Conservation (phyloP, 2,888 invertebrate genomes). For the Alitta virens region DNA sequence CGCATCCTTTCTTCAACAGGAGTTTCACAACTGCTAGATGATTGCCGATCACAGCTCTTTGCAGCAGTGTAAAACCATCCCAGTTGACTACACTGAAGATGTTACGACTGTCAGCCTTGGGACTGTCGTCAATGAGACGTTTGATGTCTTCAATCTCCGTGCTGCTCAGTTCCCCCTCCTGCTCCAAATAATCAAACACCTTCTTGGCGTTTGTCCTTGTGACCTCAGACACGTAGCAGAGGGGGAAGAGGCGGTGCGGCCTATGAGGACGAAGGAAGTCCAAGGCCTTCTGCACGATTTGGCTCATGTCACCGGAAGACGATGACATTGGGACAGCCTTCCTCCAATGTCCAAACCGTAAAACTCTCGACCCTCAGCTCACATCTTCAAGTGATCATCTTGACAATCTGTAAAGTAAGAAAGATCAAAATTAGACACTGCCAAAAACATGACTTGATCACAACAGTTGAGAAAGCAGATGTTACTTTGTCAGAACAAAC, state of each 20-base stretch:
- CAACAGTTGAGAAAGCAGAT: too few relatives aligned
- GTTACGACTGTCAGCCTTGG: conserved; percentile 24
- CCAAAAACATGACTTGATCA: too few relatives aligned
- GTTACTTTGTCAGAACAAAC: too few relatives aligned
- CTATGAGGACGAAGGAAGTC: conserved; percentile 28
- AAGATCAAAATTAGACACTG: too few relatives aligned
- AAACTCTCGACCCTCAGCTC: too few relatives aligned
- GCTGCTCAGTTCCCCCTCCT: conserved; percentile 21
- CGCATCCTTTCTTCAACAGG: conserved; percentile 60
- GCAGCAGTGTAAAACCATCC: conserved; percentile 70
- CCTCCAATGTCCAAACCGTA: too few relatives aligned
- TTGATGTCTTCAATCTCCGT: conserved; percentile 30
- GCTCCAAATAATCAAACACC: conserved; percentile 26
- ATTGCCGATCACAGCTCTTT: conserved; percentile 72
- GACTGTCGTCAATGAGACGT: conserved; percentile 27
- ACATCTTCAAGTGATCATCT: too few relatives aligned
- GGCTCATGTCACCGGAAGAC: conserved; percentile 19
- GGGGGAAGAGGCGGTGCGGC: conserved; percentile 28
- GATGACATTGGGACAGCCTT: too few relatives aligned
- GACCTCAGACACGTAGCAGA: conserved; percentile 30
- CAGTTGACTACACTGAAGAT: conserved; percentile 31
- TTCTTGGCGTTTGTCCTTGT: conserved; percentile 27
- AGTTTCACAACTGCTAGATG: conserved; percentile 66
- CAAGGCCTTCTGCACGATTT: conserved; percentile 30
- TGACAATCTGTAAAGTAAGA: too few relatives aligned